Evolutionary conservation across 1,140 invertebrate species (phyloP).

Genomic region (Brachionus manjavacas): DNA sequence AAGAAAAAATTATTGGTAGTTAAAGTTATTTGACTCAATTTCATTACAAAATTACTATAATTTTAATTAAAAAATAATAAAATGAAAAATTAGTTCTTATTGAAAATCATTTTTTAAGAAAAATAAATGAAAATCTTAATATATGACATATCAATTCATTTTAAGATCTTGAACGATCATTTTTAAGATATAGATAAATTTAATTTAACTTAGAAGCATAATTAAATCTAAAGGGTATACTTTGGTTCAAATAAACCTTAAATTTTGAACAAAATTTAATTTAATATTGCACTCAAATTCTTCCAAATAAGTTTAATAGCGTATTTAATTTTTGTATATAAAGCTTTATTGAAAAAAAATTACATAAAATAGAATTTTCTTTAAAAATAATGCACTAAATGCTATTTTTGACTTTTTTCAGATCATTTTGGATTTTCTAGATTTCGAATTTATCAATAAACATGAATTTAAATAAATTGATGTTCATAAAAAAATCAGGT

Average conservation of each 20-base stretch:
- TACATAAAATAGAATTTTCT: not conserved
- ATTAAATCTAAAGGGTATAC: not conserved
- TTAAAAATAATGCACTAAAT: not conserved
- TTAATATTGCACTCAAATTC: not conserved
- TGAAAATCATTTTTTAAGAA: no score
- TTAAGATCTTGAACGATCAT: no score
- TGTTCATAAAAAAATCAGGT: not conserved
- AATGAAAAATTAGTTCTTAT: no score
- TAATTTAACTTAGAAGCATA: no score
- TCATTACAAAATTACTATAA: no score
- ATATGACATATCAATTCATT: no score
- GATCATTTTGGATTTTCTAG: not conserved
- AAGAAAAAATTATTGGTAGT: no score
- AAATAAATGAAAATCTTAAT: no score
- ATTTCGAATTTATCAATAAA: not conserved
- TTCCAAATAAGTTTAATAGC: not conserved
- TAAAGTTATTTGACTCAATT: no score
- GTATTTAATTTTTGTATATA: not conserved
- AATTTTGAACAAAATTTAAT: not conserved
- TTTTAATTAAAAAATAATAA: no score
- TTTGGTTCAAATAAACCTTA: no score
- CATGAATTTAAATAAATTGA: slow-evolving; percentile 6
- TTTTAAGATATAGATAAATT: no score
- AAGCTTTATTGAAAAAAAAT: not conserved
- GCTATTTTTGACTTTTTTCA: not conserved